Percentiles rank a stretch among this genome's conserved stretches.
phyloP scores from a whole-genome alignment of 2,888 invertebrate species.

The Synanthedon vespiformis region DNA sequence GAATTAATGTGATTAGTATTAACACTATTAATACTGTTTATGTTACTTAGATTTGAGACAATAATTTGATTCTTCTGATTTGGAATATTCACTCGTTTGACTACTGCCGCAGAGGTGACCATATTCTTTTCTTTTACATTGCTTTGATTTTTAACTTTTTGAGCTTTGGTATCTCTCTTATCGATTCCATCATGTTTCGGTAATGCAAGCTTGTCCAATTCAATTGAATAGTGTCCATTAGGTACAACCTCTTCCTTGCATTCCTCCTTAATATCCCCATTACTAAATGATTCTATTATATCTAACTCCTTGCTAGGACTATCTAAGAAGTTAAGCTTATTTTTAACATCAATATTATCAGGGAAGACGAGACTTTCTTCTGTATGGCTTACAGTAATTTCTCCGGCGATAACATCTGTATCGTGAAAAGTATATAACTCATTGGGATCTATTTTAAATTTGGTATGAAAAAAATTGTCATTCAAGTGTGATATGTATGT shows the following conservation, averaged over 20 bases:
- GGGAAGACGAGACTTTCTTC: conserved; percentile 53
- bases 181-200: conserved; percentile 29
- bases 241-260: conserved; percentile 31
- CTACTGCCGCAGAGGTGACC: conserved; percentile 27
- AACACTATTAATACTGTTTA: conserved; percentile 53
- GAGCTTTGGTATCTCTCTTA: conserved; percentile 42
- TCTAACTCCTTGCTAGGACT: conserved; percentile 45
- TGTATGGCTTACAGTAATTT: conserved; percentile 62
- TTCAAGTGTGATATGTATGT: conserved; percentile 52
- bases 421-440: conserved; percentile 65
- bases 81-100: conserved; percentile 26
- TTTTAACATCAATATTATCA: conserved; percentile 41
- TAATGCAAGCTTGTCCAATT: conserved; percentile 10
- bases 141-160: conserved; percentile 36
- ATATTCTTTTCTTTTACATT: conserved; percentile 25
- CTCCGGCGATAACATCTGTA: conserved; percentile 59
- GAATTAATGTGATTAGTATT: conserved; percentile 32
- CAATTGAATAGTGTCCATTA: conserved; percentile 46
- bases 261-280: conserved; percentile 44
- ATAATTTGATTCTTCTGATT: conserved; percentile 32
- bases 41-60: conserved; percentile 21
- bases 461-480: conserved; percentile 56
- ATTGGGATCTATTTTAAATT: conserved; percentile 65
- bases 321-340: conserved; percentile 26
- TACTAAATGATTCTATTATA: conserved; percentile 33